Base-by-base conservation (phyloP, 2,888 invertebrate species). In the Athrips mouffetella region DNA sequence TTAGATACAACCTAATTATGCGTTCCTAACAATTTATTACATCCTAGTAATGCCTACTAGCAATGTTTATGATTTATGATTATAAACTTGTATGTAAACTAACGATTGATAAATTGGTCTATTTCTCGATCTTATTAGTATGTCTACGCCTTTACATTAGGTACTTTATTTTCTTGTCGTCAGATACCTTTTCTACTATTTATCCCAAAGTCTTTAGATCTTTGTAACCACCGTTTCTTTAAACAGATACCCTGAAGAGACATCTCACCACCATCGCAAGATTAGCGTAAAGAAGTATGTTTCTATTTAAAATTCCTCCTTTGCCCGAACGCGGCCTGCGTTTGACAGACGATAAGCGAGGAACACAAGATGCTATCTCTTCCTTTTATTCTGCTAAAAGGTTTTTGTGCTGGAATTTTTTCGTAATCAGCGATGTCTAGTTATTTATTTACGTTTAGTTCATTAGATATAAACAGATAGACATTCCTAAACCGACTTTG, bases 211-310 rank as follows among this genome's bases (percentile, higher is more conserved):
- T 15, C n/a, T 52, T 11, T 58, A 55, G 25, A 50, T 61, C 59
- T 48, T 11, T 33, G 57, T 54, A 50, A 33, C 45, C 48, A 58
- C 59, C 47, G 61, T 66, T 66, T 70, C 61, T 62, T 67, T 52
- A 65, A 67, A 65, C 63, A 64, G 67, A 70, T 68, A 67, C 67
- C 65, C 48, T 58, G 67, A 64, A 64, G 63, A 63, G 60, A 67
- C 68, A 62, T 74, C 69, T 76, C 74, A 57, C 67, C 75, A 58
- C 68, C 69, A 69, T 64, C 61, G 59, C 58, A 60, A 70, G 79
- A 76, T 78, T 77, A 78, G 68, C 76, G 74, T 68, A 70, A 74
- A 74, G 68, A 76, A 75, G 71, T 69, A 71, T 79, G 77, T 82
- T 73, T 79, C 79, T 74, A 76, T 78, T 83, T 80, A 76, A 81